Evolutionary conservation across 2,888 invertebrate species (phyloP).

Genomic region (Caenorhabditis wallacei): DNA sequence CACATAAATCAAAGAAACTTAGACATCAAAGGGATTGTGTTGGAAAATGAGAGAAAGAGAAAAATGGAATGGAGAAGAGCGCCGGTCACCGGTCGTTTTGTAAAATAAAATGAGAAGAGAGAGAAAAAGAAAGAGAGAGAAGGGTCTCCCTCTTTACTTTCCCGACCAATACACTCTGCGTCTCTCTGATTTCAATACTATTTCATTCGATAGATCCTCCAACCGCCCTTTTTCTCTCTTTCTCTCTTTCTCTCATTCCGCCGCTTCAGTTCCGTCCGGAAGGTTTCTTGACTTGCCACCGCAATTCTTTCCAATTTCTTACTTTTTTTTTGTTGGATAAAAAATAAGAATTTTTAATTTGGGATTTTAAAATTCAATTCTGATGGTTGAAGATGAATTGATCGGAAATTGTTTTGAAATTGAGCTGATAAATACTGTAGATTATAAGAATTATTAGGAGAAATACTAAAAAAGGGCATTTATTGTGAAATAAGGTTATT

Average conservation of each 20-base stretch:
- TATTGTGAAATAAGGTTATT: too few relatives aligned
- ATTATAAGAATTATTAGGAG: too few relatives aligned
- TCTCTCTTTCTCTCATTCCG: conserved; percentile 10
- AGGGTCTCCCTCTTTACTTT: conserved; percentile 19
- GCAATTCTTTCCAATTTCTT: conserved; percentile 2
- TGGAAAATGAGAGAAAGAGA: conserved; percentile 10
- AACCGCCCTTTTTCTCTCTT: not conserved
- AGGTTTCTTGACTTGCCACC: conserved; percentile 44
- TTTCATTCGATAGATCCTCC: conserved; percentile 20
- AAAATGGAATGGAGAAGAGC: not conserved
- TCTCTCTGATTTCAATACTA: conserved; percentile 15
- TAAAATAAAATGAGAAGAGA: conserved; percentile 29
- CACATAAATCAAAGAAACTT: conserved; percentile 22
- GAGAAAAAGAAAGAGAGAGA: conserved; percentile 16
- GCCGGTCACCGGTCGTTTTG: conserved; percentile 53
- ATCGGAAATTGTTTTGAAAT: too few relatives aligned
- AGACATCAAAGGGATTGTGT: conserved; percentile 15
- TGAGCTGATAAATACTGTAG: too few relatives aligned
- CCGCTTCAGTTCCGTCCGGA: conserved; percentile 49
- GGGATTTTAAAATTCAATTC: too few relatives aligned
- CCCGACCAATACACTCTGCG: conserved; percentile 32
- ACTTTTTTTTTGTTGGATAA: not conserved
- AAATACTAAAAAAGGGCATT: too few relatives aligned
- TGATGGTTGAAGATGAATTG: too few relatives aligned
- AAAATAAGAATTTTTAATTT: not conserved